Conservation (phyloP, 2,888 invertebrate species). For the Macropis europaea region DNA sequence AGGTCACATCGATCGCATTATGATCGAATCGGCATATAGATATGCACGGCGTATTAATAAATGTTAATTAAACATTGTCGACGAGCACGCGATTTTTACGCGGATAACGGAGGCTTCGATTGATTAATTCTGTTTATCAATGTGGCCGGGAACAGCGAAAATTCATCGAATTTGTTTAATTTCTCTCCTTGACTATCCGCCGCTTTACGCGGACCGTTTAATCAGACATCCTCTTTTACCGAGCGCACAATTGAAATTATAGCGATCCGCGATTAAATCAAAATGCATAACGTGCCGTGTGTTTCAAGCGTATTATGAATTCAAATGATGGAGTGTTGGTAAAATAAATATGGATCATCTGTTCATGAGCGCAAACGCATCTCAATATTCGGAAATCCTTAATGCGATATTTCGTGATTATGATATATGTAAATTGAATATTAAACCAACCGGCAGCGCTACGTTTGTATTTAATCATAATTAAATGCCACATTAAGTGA, state of each 20-base stretch:
- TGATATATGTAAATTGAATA: background rate
- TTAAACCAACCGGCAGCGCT: no score
- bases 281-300: background rate
- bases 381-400: background rate
- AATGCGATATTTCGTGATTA: background rate
- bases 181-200: background rate
- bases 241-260: slow-evolving; percentile 13
- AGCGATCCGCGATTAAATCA: background rate
- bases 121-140: background rate
- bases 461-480: no score
- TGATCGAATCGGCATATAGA: background rate
- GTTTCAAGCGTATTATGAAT: slow-evolving; percentile 2
- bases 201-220: background rate
- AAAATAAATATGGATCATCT: slow-evolving; percentile 4
- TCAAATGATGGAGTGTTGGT: background rate
- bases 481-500: no score
- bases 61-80: background rate
- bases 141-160: background rate
- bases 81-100: slow-evolving; percentile 2
- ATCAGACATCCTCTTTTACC: slow-evolving; percentile 7
- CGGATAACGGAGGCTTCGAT: background rate
- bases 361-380: background rate
- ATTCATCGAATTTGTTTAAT: slow-evolving; percentile 8
- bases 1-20: background rate
- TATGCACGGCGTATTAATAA: background rate